A percentile compares a stretch with the other conserved stretches of the same genome.
Conservation (phyloP, 2,797 vertebrate genomes). For the Pelobates cultripes region DNA sequence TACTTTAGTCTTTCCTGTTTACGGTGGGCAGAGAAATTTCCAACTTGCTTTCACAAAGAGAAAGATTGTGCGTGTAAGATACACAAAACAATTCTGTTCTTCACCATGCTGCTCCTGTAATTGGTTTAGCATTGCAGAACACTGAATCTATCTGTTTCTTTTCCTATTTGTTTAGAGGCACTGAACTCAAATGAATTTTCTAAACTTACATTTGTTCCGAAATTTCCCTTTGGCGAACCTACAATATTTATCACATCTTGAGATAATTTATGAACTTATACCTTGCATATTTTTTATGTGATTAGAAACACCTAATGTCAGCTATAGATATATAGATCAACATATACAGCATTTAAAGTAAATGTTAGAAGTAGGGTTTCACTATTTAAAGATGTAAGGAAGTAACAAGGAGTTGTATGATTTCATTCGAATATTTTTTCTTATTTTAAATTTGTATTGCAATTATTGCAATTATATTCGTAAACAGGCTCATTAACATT, state of each 20-base stretch:
- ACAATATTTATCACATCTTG: neutral
- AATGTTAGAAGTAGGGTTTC: neutral
- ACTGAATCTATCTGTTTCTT: constrained; percentile 31
- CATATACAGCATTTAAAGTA: neutral
- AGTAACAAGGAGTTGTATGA: neutral
- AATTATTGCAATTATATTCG: constrained; percentile 12
- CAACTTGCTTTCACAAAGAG: constrained; percentile 18
- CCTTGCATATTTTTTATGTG: too few relatives aligned
- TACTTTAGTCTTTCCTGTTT: constrained; percentile 33
- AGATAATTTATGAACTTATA: neutral
- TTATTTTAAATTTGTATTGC: neutral
- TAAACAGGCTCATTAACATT: constrained; percentile 6
- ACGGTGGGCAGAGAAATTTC: constrained; percentile 37
- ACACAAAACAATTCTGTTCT: constrained; percentile 24
- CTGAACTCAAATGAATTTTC: constrained; percentile 1
- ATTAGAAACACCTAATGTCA: too few relatives aligned
- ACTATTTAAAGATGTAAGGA: too few relatives aligned
- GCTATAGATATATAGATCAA: too few relatives aligned
- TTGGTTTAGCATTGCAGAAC: constrained; percentile 38
- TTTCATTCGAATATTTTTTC: neutral
- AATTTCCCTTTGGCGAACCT: neutral
- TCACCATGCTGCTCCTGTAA: constrained; percentile 17
- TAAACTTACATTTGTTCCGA: neutral
- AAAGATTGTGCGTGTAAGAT: constrained; percentile 28
- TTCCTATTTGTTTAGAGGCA: constrained; percentile 8